A percentile compares a stretch with the other conserved stretches of the same genome.
These are phyloP conservation scores for Lepeophtheirus nordmannii DNA, from an alignment of 2,888 invertebrate species.

Conservation along the genomic window DNA sequence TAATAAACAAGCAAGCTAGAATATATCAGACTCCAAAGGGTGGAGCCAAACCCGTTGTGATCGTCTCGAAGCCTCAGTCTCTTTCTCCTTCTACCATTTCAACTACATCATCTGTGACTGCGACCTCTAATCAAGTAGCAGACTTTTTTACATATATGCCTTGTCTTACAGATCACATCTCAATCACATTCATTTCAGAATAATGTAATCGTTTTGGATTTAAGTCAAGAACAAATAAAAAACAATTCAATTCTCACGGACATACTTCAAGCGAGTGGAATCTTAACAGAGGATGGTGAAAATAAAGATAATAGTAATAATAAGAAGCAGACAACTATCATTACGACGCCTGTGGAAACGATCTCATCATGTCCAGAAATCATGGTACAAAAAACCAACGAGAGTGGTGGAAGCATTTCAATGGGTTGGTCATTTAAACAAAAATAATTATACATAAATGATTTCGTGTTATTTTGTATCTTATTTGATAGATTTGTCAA, in stretches of 20 bases:
- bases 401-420: neutral
- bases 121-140: conserved; percentile 4
- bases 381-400: neutral
- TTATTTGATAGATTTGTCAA: neutral
- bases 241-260: conserved; percentile 32
- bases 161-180: conserved; percentile 7
- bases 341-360: neutral
- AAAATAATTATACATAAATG: neutral
- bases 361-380: neutral
- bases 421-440: neutral
- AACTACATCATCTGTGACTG: conserved; percentile 38
- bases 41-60: neutral
- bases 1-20: neutral
- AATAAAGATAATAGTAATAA: conserved; percentile 26
- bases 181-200: conserved; percentile 28
- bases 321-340: neutral
- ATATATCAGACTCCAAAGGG: conserved; percentile 7
- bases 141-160: neutral
- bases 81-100: conserved; percentile 23
- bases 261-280: conserved; percentile 33
- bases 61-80: neutral
- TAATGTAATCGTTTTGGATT: conserved; percentile 33
- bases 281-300: conserved; percentile 31
- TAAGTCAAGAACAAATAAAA: conserved; percentile 32
- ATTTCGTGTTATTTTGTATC: neutral